These are phyloP conservation scores for Schlechtendalia chinensis DNA, from an alignment of 1,140 invertebrate species.

Conservation along the genomic window DNA sequence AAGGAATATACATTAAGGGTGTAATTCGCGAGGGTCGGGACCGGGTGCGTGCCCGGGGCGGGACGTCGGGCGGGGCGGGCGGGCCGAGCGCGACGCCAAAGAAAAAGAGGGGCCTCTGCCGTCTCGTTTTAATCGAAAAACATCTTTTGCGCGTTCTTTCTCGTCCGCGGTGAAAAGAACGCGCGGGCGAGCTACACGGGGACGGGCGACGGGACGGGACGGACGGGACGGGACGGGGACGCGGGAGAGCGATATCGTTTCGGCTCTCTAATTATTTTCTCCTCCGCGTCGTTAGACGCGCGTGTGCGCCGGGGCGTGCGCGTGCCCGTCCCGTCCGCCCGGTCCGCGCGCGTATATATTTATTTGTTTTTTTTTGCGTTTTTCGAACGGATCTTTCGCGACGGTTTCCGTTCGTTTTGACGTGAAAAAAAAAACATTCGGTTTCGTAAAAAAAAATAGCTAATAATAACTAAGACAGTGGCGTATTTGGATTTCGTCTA, in stretches of 20 bases:
- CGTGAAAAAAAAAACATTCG: too few relatives aligned
- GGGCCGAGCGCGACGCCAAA: slow-evolving; percentile 14
- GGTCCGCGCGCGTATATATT: too few relatives aligned
- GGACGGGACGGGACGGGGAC: background rate
- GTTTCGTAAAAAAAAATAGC: too few relatives aligned
- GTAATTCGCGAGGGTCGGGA: slow-evolving; percentile 35
- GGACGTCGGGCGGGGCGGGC: background rate
- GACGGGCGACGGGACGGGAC: too few relatives aligned
- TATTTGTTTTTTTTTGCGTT: too few relatives aligned
- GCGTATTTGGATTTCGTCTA: too few relatives aligned
- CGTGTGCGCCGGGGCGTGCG: background rate
- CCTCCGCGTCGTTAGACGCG: slow-evolving; percentile 31
- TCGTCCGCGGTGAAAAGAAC: too few relatives aligned
- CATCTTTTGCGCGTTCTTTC: slow-evolving; percentile 48
- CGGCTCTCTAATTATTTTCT: slow-evolving; percentile 50
- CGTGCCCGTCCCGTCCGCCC: too few relatives aligned
- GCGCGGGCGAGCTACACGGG: too few relatives aligned
- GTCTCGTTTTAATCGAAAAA: slow-evolving; percentile 50
- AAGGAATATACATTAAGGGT: slow-evolving; percentile 50
- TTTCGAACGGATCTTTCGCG: too few relatives aligned
- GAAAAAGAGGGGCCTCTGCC: slow-evolving; percentile 49
- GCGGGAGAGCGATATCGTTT: slow-evolving; percentile 39
- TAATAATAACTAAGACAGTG: too few relatives aligned
- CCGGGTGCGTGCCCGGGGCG: background rate
- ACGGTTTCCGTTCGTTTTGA: too few relatives aligned